Evolutionary conservation across 2,888 invertebrate genomes (phyloP), one percentile per base, ranked within the genome.

Genomic region (Brachypalpus laphriformis): DNA sequence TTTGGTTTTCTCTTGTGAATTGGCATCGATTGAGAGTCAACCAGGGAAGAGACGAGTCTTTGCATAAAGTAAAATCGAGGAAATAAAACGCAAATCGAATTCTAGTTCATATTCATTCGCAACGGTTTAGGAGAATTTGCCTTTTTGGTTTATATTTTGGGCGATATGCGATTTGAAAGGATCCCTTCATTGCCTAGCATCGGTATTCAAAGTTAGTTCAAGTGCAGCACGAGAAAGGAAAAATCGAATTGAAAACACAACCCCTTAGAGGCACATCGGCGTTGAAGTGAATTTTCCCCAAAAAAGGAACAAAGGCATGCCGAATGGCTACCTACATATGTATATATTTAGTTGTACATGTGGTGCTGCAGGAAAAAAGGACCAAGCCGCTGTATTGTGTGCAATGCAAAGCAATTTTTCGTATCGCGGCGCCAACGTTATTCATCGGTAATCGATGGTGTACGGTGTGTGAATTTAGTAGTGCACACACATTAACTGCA

Each of bases 391-490:
- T 40, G 4, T 66, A 8, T 47, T 14, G 11, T 9, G 16, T 56
- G 71, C 74, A 49, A 65, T 63, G 72, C 40, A 72, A 74, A 54
- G 78, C 68, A 74, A 72, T 59, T 83, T 77, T 68, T 78, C 80
- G 74, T 70, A 80, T 78, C 74, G 45, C n/a, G 78, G 68, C 72
- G 56, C 66, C 78, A 74, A 45, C 37, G 77, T 45, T 71, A 56
- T 82, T 66, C 68, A 63, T 72, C 74, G 61, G 56, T 70, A 83
- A 83, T 83, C 57, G 75, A 76, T 57, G 56, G 54, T 57, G 83
- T 42, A 61, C 66, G 57, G 49, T 25, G 40, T 78, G 66, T 56
- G 78, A 68, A 68, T 68, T 74, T 66, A 66, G 56, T 57, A 25
- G 40, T 51, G 37, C 51, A 74, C 49, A 63, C 70, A 54, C 56